Evolutionary conservation across 2,797 vertebrate genomes (phyloP).

Genomic region (Linurgus olivaceus): DNA sequence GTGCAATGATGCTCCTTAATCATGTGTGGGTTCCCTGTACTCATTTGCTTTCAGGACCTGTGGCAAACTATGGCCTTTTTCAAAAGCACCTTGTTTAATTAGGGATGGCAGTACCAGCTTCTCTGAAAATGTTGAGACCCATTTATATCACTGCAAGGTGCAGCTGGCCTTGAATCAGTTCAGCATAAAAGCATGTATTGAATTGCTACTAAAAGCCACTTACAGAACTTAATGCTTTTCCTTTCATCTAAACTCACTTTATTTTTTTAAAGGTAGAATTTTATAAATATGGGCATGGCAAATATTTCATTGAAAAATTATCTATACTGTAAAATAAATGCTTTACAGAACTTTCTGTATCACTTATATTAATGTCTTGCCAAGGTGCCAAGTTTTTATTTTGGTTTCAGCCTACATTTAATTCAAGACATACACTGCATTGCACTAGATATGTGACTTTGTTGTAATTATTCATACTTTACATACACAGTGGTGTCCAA

Average conservation of each 20-base stretch:
- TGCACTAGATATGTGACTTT: background rate
- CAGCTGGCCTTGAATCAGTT: background rate
- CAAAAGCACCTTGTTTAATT: conserved; percentile 27
- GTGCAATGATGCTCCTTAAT: background rate
- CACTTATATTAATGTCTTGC: background rate
- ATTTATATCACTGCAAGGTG: background rate
- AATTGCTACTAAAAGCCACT: background rate
- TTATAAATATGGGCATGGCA: background rate
- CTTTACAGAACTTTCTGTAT: background rate
- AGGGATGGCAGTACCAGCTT: background rate
- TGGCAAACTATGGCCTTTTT: background rate
- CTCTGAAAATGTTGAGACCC: background rate
- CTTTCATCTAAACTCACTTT: background rate
- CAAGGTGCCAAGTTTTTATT: background rate
- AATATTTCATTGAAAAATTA: background rate
- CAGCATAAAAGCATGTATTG: background rate
- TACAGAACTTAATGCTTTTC: background rate
- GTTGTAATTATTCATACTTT: background rate
- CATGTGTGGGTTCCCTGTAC: background rate
- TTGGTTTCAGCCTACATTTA: background rate
- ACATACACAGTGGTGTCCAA: background rate
- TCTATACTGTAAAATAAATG: background rate
- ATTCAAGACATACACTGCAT: background rate
- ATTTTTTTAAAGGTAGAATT: background rate
- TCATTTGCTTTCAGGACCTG: background rate